Evolutionary conservation across 37 sponge, comb jelly and placozoan species (phyloP), one percentile per base, ranked within the genome.

Genomic region (Aplysina aerophoba): DNA sequence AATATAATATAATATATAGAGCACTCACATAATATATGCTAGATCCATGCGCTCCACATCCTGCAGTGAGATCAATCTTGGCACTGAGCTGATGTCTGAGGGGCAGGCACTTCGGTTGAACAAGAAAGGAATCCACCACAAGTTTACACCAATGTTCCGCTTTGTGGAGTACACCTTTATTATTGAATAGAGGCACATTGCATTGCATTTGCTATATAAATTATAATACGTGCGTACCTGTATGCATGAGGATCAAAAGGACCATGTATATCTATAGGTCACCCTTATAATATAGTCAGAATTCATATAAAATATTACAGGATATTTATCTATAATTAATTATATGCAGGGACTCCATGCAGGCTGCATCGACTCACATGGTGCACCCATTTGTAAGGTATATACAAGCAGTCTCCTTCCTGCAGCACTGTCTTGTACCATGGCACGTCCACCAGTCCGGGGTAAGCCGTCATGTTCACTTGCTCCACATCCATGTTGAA

Each of bases 371-470:
- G 13, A 14, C 89, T 77, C 66, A 92, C 92, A 64, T 92, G 81
- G 41, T 92, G 92, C 64, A 92, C 31, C 92, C 89, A 94, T 3
- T 67, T 25, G 59, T 63, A 83, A n/a, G 94, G 94, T 31, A 94
- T 35, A 40, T 84, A 94, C 40, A 94, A 73, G 64, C 94, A 94
- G 84, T 94, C 94, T 28, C 94, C 94, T 4, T 73, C 56, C 20
- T 86, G 20, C 11, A 94, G 57, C 24, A 62, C 74, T 36, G 86
- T 88, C 68, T 41, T 61, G 79, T 81, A 73, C 94, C 94, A 93
- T 39, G 90, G 90, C 25, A 90, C 85, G n/a, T 67, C 38, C 22
- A 72, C 69, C 37, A 93, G 59, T 11, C 74, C 71, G 22, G 94
- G 94, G 59, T 87, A 87, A 12, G 15, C 41, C 34, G 56, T 85